Base-by-base conservation (phyloP, 92 coral and sea anemone genomes). In the Virgularia gustaviana region DNA sequence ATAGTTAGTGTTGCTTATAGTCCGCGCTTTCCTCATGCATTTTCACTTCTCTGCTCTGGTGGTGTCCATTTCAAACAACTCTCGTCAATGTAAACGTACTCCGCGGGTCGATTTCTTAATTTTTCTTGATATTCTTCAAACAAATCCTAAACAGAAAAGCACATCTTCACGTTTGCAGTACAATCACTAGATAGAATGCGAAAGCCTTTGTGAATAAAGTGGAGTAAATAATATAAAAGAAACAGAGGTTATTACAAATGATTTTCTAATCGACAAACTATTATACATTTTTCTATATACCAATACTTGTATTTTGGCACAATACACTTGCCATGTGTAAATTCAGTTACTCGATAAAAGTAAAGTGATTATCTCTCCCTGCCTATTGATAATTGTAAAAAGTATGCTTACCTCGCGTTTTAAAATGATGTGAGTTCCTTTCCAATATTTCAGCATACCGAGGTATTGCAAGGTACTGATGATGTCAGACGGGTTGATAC, bases 391-490 rank as follows among this genome's bases (percentile, higher is more conserved):
- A 12, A 29, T 4, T 54, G 22, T 6, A 32, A 9, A n/a, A 32
- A 4, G 11, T 41, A 44, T 8, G n/a, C 84, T 49, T 79, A 94
- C 99, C 79, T 76, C 85, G 27, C 94, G 89, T 74, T 91, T 83
- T 27, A 94, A 47, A 36, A 94, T 88, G 33, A 94, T 91, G 47
- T 94, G 99, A 59, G 85, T 94, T 58, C 99, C 99, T 65, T 94
- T 94, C 99, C 99, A 94, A 55, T 94, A 94, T 57, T 94, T 94
- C 20, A 94, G 88, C 54, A 94, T 89, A 20, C 99, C 99, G 28
- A 94, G 80, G 76, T 94, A 94, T 73, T 94, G 99, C 28, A 94
- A 82, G 6, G 99, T 94, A 72, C 99, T 89, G 7, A 94, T 87
- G 18, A 94, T 85, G 75, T 94, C 99, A 29, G 90, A 82, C 13